A percentile compares a stretch with the other conserved stretches of the same genome.
These are phyloP conservation scores for Agrochola macilenta DNA, from an alignment of 2,888 invertebrate species.

Conservation along the genomic window DNA sequence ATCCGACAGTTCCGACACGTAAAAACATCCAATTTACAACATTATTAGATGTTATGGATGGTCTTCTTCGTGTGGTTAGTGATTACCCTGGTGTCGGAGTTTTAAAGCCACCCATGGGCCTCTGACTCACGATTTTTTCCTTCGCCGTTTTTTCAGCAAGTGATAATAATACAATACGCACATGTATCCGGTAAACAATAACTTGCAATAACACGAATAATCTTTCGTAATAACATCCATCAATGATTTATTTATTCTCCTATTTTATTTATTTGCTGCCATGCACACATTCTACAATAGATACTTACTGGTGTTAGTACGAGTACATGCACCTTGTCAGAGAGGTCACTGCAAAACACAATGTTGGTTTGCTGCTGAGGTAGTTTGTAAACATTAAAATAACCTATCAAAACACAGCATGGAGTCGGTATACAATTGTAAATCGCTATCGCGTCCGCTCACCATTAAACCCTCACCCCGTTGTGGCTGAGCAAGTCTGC, in stretches of 20 bases:
- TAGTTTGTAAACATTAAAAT: not conserved
- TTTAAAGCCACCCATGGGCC: no score
- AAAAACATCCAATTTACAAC: not conserved
- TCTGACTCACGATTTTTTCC: no score
- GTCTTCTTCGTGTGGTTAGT: no score
- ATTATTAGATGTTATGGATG: not conserved
- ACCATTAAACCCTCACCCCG: conserved; percentile 34
- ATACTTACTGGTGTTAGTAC: not conserved
- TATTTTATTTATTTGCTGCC: not conserved
- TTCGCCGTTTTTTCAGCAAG: no score
- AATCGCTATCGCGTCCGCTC: not conserved
- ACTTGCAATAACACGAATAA: not conserved
- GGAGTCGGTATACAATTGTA: not conserved
- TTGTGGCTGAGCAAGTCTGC: conserved; percentile 78
- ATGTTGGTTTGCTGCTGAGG: not conserved
- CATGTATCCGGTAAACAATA: not conserved
- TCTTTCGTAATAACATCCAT: not conserved
- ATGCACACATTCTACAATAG: not conserved
- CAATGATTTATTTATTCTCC: not conserved
- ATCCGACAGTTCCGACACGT: not conserved
- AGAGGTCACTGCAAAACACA: not conserved
- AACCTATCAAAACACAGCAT: not conserved
- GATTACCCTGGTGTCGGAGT: no score
- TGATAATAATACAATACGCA: no score
- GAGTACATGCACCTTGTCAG: not conserved